Evolutionary conservation across 2,797 vertebrate genomes (phyloP), one percentile per base, ranked within the genome.

Genomic region (Kryptopterus vitreolus): DNA sequence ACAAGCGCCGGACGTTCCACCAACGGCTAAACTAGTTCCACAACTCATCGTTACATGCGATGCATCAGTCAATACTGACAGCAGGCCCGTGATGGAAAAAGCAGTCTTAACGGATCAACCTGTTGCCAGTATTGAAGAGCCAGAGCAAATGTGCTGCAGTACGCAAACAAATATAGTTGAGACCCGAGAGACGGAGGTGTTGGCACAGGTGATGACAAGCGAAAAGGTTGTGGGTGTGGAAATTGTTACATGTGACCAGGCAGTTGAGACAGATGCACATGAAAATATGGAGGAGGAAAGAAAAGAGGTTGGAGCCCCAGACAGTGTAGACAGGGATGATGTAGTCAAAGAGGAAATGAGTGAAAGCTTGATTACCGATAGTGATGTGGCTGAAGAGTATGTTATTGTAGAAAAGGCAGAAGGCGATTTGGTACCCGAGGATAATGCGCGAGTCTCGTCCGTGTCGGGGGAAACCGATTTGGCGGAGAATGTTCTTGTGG

Each of bases 51-150:
- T 53, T 46, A 81, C 69, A 31, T 85, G 82, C 0, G 93, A 95
- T 0, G 90, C 88, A 1, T 85, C 85, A 0, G 91, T 94, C 81
- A 93, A 91, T 86, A 93, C 94, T 0, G 93, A 94, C 8, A 52
- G 78, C 80, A 58, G 86, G 82, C 85, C 86, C 78, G 85, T 77
- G 1, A 87, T 85, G 1, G 91, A 95, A 83, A 93, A 94, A 88
- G 88, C 87, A 68, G n/a, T 90, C 31, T 89, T 85, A 0, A 92
- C 91, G 68, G 89, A 91, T 0, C 81, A 82, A 81, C 75, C 59
- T 81, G 69, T 53, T 0, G 0, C 48, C 48, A 84, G 68, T 0
- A 2, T 24, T 0, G 81, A 80, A 76, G 72, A 74, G 9, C 7
- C 1, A 1, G 78, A 87, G 78, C 26, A 46, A 38, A 84, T 69